These are phyloP conservation scores for Anthopleura sola DNA, from an alignment of 64 coral and sea anemone genomes.

Conservation along the genomic window DNA sequence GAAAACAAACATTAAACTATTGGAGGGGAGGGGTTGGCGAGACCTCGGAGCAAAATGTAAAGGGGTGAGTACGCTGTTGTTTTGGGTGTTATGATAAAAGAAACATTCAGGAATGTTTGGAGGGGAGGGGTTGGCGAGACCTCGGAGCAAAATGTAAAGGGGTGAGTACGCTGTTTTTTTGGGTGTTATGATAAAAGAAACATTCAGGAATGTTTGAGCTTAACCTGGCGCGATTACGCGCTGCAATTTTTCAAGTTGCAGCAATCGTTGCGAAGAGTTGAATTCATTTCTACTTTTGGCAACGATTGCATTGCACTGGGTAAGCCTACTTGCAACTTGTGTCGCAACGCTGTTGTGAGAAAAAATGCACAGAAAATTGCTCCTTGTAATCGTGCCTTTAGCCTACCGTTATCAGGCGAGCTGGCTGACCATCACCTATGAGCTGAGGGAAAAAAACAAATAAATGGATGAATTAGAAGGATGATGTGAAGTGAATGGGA, in stretches of 20 bases:
- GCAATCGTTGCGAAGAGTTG: too few relatives aligned
- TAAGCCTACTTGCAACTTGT: too few relatives aligned
- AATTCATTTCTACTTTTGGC: too few relatives aligned
- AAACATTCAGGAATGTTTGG: neutral
- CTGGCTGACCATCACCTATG: neutral
- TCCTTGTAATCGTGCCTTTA: too few relatives aligned
- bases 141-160: neutral
- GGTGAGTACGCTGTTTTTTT: neutral
- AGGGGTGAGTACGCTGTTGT: neutral
- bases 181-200: neutral
- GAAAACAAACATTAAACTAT: neutral
- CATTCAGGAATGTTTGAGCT: neutral
- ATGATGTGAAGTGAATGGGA: neutral
- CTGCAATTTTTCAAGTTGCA: too few relatives aligned
- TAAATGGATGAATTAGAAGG: neutral
- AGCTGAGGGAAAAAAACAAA: neutral
- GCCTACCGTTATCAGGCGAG: constrained; percentile 4
- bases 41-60: neutral
- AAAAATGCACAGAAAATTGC: neutral
- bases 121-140: too few relatives aligned
- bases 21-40: too few relatives aligned
- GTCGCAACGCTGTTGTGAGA: too few relatives aligned
- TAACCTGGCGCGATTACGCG: too few relatives aligned
- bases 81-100: neutral
- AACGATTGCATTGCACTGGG: too few relatives aligned